These are phyloP conservation scores for Cephalopholis sonnerati DNA, from an alignment of 2,113 vertebrate genomes.

Conservation along the genomic window DNA sequence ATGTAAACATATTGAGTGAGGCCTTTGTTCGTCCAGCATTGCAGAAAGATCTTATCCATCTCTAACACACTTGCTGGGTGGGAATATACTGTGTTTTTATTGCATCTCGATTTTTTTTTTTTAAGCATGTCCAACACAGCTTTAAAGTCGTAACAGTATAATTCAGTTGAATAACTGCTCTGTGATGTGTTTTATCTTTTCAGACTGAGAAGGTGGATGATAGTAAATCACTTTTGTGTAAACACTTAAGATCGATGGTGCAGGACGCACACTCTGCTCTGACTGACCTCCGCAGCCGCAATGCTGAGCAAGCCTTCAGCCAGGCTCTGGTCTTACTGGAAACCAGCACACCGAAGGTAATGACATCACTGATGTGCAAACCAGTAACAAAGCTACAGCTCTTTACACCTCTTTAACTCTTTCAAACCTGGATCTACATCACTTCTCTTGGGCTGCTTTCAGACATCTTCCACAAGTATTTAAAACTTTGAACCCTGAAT, in stretches of 20 bases:
- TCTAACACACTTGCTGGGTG: not conserved
- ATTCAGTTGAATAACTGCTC: not conserved
- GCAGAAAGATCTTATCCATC: not conserved
- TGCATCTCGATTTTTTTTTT: not conserved
- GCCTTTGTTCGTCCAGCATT: not conserved
- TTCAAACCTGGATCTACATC: too few relatives aligned
- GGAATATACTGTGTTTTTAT: not conserved
- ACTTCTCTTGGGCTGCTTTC: too few relatives aligned
- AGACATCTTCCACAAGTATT: too few relatives aligned
- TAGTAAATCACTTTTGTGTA: not conserved
- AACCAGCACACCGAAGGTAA: constrained; percentile 81
- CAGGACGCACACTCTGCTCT: constrained; percentile 86
- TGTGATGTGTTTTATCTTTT: not conserved
- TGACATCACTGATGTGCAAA: not conserved
- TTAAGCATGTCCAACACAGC: not conserved
- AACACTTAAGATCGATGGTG: constrained; percentile 79
- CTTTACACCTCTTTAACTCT: too few relatives aligned
- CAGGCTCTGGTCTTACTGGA: constrained; percentile 82
- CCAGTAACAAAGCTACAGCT: not conserved
- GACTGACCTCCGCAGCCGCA: constrained; percentile 85
- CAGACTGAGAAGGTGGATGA: constrained; percentile 1
- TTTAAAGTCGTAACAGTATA: not conserved
- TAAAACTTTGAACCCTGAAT: too few relatives aligned
- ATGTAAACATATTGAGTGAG: too few relatives aligned
- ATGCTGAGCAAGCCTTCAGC: constrained; percentile 88